These are phyloP conservation scores for Dryocosmus kuriphilus DNA, from an alignment of 2,888 invertebrate genomes.

Conservation along the genomic window DNA sequence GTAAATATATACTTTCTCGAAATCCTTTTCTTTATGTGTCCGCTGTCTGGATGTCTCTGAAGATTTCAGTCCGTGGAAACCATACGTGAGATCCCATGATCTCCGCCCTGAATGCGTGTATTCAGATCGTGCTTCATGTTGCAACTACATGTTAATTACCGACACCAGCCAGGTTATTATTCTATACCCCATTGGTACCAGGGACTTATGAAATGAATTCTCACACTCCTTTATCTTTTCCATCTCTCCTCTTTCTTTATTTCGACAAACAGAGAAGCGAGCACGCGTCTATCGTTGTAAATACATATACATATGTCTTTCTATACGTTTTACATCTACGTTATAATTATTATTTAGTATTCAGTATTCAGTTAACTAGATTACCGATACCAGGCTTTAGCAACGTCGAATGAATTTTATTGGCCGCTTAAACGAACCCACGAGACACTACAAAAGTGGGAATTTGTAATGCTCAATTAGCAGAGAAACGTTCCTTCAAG, in stretches of 20 bases:
- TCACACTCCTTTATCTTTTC: constrained; percentile 69
- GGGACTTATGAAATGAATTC: constrained; percentile 74
- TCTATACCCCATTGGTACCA: constrained; percentile 60
- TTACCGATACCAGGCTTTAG: constrained; percentile 6
- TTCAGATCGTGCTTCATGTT: constrained; percentile 58
- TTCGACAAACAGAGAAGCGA: constrained; percentile 59
- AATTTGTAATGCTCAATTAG: constrained; percentile 4
- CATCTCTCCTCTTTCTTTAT: constrained; percentile 66
- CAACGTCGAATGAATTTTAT: constrained; percentile 31
- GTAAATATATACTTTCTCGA: not conserved
- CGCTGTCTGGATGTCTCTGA: constrained; percentile 32
- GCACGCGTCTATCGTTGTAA: not conserved
- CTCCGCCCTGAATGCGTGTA: constrained; percentile 62
- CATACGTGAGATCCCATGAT: constrained; percentile 67
- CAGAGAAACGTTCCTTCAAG: not conserved
- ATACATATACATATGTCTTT: not conserved
- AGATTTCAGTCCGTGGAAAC: constrained; percentile 68
- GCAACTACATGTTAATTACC: constrained; percentile 73
- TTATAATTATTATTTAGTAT: constrained; percentile 22
- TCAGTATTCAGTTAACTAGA: constrained; percentile 15
- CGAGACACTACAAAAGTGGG: constrained; percentile 7
- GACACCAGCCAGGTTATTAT: constrained; percentile 67
- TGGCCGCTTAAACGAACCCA: not conserved
- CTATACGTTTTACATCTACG: not conserved
- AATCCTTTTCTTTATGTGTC: constrained; percentile 16